Percentiles rank a stretch among this genome's conserved stretches.
These are phyloP conservation scores for Chiroxiphia lanceolata DNA, from an alignment of 2,797 vertebrate genomes.

Conservation along the genomic window DNA sequence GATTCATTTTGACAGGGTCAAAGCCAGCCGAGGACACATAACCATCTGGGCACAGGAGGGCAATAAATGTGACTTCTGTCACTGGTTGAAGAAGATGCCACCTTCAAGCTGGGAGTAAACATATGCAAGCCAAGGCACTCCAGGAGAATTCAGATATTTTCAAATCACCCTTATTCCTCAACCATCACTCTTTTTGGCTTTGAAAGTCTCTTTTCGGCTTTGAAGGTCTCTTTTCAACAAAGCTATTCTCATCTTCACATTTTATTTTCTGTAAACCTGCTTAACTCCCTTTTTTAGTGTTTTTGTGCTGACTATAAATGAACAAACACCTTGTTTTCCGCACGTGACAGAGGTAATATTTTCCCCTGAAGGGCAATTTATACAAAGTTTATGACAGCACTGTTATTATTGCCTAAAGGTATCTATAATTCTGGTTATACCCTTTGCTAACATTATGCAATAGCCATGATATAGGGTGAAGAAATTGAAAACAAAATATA, in stretches of 20 bases:
- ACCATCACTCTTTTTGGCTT: background rate
- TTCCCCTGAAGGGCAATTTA: background rate
- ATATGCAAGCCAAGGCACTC: background rate
- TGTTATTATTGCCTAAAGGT: background rate
- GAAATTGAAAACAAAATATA: background rate
- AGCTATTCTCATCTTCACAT: background rate
- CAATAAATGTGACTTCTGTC: background rate
- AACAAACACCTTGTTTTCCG: background rate
- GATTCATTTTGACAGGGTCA: background rate
- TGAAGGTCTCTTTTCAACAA: background rate
- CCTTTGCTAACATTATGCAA: background rate
- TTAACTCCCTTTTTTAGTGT: background rate
- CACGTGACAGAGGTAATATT: background rate
- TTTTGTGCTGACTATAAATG: background rate
- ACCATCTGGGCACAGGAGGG: background rate
- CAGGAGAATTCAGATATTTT: background rate
- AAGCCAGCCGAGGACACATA: background rate
- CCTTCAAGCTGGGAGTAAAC: constrained; percentile 39
- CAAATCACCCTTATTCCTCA: background rate
- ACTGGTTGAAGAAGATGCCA: background rate
- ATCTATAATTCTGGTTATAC: background rate
- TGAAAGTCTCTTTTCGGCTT: background rate
- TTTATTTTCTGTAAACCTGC: background rate
- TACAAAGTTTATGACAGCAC: background rate
- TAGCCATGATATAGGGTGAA: background rate